phyloP scores from a whole-genome alignment of 2,113 vertebrate genomes.

The Brachirus orientalis region DNA sequence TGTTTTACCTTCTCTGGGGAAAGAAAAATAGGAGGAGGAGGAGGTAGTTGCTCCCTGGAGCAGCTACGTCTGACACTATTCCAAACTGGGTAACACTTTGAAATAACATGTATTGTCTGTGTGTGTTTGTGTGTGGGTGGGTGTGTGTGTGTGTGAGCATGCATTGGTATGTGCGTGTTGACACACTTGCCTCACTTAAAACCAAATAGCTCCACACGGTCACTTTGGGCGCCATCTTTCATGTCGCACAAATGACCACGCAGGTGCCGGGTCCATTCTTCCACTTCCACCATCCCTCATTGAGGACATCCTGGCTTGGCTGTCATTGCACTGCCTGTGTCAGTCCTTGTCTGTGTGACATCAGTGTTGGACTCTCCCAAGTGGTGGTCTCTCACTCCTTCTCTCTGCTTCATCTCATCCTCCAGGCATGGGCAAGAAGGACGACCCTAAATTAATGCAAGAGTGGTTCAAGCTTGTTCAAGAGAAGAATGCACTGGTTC shows the following conservation, averaged over 20 bases:
- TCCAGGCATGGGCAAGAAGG: slow-evolving; percentile 98
- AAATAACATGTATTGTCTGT: slow-evolving; percentile 31
- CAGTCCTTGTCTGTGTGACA: slow-evolving; percentile 51
- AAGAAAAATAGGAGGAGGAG: slow-evolving; percentile 12
- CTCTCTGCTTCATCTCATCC: slow-evolving; percentile 32
- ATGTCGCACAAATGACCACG: slow-evolving; percentile 31
- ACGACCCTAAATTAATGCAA: slow-evolving; percentile 98
- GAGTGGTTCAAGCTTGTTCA: slow-evolving; percentile 99
- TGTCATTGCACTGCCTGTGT: slow-evolving; percentile 73
- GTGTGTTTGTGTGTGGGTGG: slow-evolving; percentile 18
- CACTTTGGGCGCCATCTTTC: slow-evolving; percentile 44
- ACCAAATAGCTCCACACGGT: slow-evolving; percentile 64
- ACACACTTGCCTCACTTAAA: too few species aligned
- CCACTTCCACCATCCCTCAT: slow-evolving; percentile 58
- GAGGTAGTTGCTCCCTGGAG: slow-evolving; percentile 32
- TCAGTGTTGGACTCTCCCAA: background rate
- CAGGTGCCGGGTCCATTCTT: slow-evolving; percentile 45
- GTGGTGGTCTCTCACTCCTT: slow-evolving; percentile 30
- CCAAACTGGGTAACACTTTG: slow-evolving; percentile 66
- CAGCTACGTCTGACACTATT: slow-evolving; percentile 30
- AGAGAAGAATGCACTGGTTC: slow-evolving; percentile 97
- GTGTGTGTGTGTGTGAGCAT: slow-evolving; percentile 3
- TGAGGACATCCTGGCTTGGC: slow-evolving; percentile 80
- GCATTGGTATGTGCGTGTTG: too few species aligned
- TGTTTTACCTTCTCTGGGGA: background rate